These are phyloP conservation scores for Chalcosyrphus nemorum DNA, from an alignment of 2,888 invertebrate species.

Conservation along the genomic window DNA sequence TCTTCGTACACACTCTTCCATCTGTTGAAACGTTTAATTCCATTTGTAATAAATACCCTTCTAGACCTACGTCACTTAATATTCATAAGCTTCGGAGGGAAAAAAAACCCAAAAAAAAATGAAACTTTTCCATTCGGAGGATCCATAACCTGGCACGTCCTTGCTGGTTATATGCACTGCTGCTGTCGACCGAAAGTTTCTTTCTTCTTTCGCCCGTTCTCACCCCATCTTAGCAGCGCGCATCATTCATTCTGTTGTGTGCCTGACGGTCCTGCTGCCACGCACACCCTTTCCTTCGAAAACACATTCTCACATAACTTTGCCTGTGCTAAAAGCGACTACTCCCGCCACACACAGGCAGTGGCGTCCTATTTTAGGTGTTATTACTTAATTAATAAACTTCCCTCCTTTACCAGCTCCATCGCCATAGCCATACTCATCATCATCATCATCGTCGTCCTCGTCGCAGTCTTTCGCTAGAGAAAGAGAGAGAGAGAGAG, in stretches of 20 bases:
- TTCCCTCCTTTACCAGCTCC: constrained; percentile 50
- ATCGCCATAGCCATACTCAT: too few relatives aligned
- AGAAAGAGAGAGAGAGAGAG: too few relatives aligned
- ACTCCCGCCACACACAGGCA: constrained; percentile 24
- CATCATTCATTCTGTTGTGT: constrained; percentile 48
- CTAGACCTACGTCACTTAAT: constrained; percentile 54
- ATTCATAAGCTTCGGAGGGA: constrained; percentile 55
- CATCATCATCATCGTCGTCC: neutral
- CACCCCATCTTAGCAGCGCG: too few relatives aligned
- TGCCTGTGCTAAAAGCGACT: constrained; percentile 46
- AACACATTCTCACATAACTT: constrained; percentile 69
- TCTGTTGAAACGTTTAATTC: constrained; percentile 65
- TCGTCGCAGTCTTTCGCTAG: too few relatives aligned
- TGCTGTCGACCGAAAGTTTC: constrained; percentile 22
- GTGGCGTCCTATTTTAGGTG: constrained; percentile 69
- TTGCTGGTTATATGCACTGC: too few relatives aligned
- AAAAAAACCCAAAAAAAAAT: neutral
- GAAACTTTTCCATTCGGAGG: constrained; percentile 19
- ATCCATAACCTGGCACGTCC: constrained; percentile 48
- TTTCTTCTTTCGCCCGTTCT: too few relatives aligned
- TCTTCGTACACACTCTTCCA: constrained; percentile 7
- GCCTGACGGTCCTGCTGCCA: constrained; percentile 37
- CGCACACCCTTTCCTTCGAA: constrained; percentile 41
- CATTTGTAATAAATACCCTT: constrained; percentile 68
- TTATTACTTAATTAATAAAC: constrained; percentile 73